phyloP scores from a whole-genome alignment of 1,140 invertebrate genomes.

The Drosophila sucinea region DNA sequence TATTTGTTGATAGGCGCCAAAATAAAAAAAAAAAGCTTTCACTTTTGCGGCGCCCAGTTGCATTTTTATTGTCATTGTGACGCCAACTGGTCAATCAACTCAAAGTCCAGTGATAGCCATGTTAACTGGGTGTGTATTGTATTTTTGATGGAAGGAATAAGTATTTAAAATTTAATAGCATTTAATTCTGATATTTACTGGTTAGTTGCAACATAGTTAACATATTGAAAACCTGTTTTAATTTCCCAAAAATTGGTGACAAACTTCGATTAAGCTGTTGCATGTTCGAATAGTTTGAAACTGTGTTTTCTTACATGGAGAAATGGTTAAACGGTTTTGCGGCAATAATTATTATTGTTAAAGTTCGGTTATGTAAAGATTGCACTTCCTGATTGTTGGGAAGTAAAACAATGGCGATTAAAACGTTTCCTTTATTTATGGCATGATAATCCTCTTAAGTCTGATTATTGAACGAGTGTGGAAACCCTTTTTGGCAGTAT shows the following conservation, averaged over 20 bases:
- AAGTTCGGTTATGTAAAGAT: not conserved
- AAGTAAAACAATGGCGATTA: not conserved
- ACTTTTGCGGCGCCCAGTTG: conserved; percentile 32
- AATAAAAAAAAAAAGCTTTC: conserved; percentile 31
- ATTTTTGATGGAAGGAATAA: too few species aligned
- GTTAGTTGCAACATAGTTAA: too few species aligned
- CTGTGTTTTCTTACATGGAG: too few species aligned
- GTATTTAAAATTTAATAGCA: too few species aligned
- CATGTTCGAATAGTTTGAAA: too few species aligned
- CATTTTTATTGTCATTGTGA: conserved; percentile 30
- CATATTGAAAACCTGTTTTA: too few species aligned
- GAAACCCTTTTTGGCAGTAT: not conserved
- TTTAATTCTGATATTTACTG: too few species aligned
- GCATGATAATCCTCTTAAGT: not conserved
- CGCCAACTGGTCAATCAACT: conserved; percentile 44
- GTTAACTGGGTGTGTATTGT: not conserved
- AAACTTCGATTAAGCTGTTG: too few species aligned
- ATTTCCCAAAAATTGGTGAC: too few species aligned
- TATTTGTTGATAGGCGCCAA: conserved; percentile 1
- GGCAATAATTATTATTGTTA: not conserved
- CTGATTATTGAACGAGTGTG: not conserved
- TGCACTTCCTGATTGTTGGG: not conserved
- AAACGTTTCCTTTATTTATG: not conserved
- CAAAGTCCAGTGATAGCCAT: conserved; percentile 14
- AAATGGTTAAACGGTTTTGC: too few species aligned